Percentiles rank a stretch among this genome's conserved stretches.
These are phyloP conservation scores for Geotrypetes seraphini DNA, from an alignment of 2,797 vertebrate genomes.

Conservation along the genomic window DNA sequence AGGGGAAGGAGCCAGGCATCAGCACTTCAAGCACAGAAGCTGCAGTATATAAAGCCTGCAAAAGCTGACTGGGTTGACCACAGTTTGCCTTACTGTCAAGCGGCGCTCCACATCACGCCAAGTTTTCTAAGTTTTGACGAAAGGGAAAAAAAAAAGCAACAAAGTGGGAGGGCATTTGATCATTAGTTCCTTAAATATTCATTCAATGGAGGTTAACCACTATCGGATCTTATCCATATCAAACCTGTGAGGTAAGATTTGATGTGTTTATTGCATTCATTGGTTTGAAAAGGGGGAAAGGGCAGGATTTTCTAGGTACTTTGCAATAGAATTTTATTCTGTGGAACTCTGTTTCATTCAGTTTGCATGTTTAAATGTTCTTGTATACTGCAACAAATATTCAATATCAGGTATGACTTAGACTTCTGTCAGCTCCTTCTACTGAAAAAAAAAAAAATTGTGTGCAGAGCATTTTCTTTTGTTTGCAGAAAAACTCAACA, in stretches of 20 bases:
- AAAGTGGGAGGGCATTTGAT: slow-evolving; percentile 4
- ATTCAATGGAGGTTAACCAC: slow-evolving; percentile 17
- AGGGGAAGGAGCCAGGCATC: slow-evolving; percentile 48
- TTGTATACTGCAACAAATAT: too few species aligned
- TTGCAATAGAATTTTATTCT: too few species aligned
- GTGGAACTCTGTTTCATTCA: too few species aligned
- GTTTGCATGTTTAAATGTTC: too few species aligned
- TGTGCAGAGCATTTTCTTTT: too few species aligned
- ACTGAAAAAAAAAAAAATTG: too few species aligned
- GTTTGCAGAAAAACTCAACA: too few species aligned
- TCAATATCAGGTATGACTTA: too few species aligned
- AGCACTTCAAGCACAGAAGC: slow-evolving; percentile 33
- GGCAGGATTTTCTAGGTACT: too few species aligned
- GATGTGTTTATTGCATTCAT: too few species aligned
- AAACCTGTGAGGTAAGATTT: slow-evolving; percentile 40
- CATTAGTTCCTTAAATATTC: not conserved
- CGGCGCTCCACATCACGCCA: slow-evolving; percentile 3
- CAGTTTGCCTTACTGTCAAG: slow-evolving; percentile 41
- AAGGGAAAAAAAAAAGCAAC: slow-evolving; percentile 11
- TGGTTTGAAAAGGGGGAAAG: too few species aligned
- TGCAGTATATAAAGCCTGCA: slow-evolving; percentile 63
- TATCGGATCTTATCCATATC: slow-evolving; percentile 15
- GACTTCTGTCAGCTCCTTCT: too few species aligned
- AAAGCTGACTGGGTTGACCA: slow-evolving; percentile 42
- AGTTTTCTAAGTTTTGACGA: slow-evolving; percentile 18